Base-by-base conservation (phyloP, 2,113 vertebrate species). In the Chiloscyllium plagiosum region DNA sequence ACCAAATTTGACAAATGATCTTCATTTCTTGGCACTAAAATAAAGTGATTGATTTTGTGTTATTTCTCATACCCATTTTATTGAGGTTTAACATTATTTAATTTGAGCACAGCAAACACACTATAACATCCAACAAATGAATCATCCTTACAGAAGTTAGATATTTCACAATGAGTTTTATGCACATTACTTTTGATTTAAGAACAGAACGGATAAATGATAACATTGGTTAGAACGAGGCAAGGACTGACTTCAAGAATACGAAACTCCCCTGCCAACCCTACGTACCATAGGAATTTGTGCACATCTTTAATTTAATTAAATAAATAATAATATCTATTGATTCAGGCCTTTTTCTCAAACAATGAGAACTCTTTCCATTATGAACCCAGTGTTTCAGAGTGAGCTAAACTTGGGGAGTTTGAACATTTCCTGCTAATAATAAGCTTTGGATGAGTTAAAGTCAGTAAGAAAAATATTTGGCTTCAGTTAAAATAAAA, bases 1-100 rank as follows among this genome's bases (percentile, higher is more conserved):
- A 47, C 93, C 93, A 72, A 95, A 93, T 95, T 72, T 95, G 24
- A 52, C 94, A 95, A 72, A 50, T 4, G 37, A 50, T 95, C 69
- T 52, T 93, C 61, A 93, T 68, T 93, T 93, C 87, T 19, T 92
- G 52, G 87, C 52, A 61, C 22, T 61, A 42, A 94, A 72, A 50
- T 52, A 72, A 70, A 94, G 52, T 90, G 93, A 70, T 70, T 70
- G 65, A 22, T 68, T 94, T 94, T 68, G 68, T 69, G 33, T 69
- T 68, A 72, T 26, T 70, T 95, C 47, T 22, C 19, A 33, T 19
- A 66, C 0, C 33, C 33, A 68, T 66, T 93, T 93, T 93, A 93
- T 68, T 37, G 29, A 61, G 29, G 29, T 90, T n/a, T 29, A 90
- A 93, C 56, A 92, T 65, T 68, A 93, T 93, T 66, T 66, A 92